Conservation (phyloP, 2,888 invertebrate species). For the Sminthurinus aureus region DNA sequence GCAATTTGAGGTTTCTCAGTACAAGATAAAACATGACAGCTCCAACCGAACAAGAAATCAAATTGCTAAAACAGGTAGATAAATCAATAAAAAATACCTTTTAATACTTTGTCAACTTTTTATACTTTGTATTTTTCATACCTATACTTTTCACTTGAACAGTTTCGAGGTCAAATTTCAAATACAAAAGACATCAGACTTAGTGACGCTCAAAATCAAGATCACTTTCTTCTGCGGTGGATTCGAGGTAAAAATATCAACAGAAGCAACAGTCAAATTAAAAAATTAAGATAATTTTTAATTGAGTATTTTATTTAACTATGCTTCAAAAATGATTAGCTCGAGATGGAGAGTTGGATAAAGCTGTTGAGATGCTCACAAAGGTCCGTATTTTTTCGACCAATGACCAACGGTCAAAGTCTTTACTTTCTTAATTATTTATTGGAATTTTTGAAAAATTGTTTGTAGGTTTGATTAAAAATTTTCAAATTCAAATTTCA, state of each 20-base stretch:
- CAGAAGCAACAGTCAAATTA: background rate
- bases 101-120: no score
- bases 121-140: background rate
- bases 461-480: background rate
- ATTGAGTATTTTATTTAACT: background rate
- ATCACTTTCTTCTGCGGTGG: background rate
- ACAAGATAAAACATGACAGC: background rate
- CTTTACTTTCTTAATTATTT: background rate
- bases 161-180: background rate
- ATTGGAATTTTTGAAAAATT: background rate
- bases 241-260: background rate
- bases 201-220: background rate
- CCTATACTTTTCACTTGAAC: background rate
- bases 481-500: background rate
- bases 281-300: background rate
- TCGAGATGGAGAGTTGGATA: background rate
- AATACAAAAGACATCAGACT: background rate
- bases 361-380: background rate
- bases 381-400: no score
- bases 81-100: background rate
- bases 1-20: no score
- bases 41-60: background rate
- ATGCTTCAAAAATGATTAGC: background rate
- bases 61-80: background rate
- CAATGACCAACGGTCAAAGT: no score